A percentile compares a stretch with the other conserved stretches of the same genome.
These are phyloP conservation scores for Nipponia nippon DNA, from an alignment of 2,113 vertebrate genomes.

Conservation along the genomic window DNA sequence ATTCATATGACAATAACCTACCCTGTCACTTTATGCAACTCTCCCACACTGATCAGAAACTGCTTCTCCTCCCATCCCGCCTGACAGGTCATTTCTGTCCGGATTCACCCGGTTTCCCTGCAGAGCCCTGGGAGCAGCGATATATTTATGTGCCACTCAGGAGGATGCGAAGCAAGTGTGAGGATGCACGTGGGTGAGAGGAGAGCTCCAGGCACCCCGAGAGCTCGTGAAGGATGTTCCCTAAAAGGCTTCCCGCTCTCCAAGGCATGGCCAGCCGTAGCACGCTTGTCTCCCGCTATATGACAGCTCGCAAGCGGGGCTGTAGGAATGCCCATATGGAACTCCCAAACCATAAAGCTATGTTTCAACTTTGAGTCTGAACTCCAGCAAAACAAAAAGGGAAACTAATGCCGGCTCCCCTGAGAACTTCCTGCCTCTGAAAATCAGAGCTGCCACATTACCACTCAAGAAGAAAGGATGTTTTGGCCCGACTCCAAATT, in stretches of 20 bases:
- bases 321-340: background rate
- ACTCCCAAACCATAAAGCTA: slow-evolving; percentile 4
- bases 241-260: background rate
- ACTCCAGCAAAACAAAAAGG: slow-evolving; percentile 4
- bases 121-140: background rate
- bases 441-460: slow-evolving; percentile 20
- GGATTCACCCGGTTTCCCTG: background rate
- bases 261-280: background rate
- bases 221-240: background rate
- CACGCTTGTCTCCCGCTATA: background rate
- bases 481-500: slow-evolving; percentile 17
- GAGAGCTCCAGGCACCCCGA: background rate
- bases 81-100: background rate
- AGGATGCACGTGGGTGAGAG: background rate
- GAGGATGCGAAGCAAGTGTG: background rate
- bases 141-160: background rate
- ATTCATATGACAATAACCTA: background rate
- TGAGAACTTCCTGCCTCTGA: background rate
- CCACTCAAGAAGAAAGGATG: background rate
- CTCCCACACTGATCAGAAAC: background rate
- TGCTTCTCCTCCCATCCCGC: background rate
- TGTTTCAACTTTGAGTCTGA: background rate
- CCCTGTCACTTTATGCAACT: background rate
- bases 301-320: background rate
- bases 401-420: slow-evolving; percentile 17